These are phyloP conservation scores for Malurus melanocephalus DNA, from an alignment of 2,113 vertebrate genomes.

Conservation along the genomic window DNA sequence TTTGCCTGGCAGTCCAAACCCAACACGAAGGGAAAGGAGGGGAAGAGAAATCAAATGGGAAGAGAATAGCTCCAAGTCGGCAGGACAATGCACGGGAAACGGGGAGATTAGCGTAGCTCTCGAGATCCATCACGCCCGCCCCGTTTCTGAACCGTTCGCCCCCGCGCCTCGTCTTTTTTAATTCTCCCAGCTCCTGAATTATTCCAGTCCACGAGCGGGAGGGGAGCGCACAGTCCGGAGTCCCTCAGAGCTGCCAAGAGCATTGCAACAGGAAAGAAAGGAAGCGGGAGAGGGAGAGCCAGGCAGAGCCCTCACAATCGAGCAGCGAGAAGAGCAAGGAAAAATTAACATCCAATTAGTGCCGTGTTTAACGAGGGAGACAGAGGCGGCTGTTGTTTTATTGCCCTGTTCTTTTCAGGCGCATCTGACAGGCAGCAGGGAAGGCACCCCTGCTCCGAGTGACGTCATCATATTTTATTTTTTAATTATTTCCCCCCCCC, in stretches of 20 bases:
- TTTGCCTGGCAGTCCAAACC: slow-evolving; percentile 33
- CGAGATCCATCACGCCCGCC: slow-evolving; percentile 28
- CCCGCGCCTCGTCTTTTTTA: slow-evolving; percentile 33
- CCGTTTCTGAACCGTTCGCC: slow-evolving; percentile 11
- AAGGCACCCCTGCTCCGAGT: slow-evolving; percentile 65
- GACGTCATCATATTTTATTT: slow-evolving; percentile 64
- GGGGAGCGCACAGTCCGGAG: slow-evolving; percentile 45
- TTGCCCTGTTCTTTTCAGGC: slow-evolving; percentile 69
- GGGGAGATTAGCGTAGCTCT: slow-evolving; percentile 50
- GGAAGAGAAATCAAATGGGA: slow-evolving; percentile 2
- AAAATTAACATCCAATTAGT: slow-evolving; percentile 74
- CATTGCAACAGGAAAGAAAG: slow-evolving; percentile 53
- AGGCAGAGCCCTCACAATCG: slow-evolving; percentile 56
- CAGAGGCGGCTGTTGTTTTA: slow-evolving; percentile 71
- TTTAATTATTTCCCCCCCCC: background rate
- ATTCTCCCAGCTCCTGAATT: slow-evolving; percentile 64
- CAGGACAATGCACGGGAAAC: slow-evolving; percentile 60
- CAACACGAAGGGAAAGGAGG: background rate
- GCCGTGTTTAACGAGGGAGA: slow-evolving; percentile 70
- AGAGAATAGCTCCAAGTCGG: slow-evolving; percentile 36
- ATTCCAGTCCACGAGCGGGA: slow-evolving; percentile 60
- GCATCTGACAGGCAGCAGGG: slow-evolving; percentile 67
- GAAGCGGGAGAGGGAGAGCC: slow-evolving; percentile 22
- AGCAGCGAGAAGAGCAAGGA: slow-evolving; percentile 71
- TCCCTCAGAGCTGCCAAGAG: slow-evolving; percentile 57